phyloP scores from a whole-genome alignment of 2,888 invertebrate species.

The Unio delphinus region DNA sequence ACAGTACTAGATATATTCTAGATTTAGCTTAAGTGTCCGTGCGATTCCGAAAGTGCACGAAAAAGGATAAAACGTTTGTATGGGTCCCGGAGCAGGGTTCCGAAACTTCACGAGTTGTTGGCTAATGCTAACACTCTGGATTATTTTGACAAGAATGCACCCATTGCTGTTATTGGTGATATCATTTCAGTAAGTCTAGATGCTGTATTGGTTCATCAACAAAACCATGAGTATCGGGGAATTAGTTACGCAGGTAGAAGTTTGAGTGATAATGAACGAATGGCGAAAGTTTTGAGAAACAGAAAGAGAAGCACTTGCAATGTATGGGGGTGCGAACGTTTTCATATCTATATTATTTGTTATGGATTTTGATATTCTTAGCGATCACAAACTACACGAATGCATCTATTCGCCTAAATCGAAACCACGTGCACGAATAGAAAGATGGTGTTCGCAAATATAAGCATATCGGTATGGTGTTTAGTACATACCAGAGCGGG shows the following conservation, averaged over 20 bases:
- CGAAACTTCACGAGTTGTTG: conserved; percentile 14
- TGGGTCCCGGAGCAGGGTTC: conserved; percentile 20
- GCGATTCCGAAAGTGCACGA: conserved; percentile 13
- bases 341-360: conserved; percentile 36
- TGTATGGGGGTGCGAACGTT: conserved; percentile 51
- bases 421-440: conserved; percentile 49
- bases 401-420: conserved; percentile 40
- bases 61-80: conserved; percentile 8
- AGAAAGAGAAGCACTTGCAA: conserved; percentile 34
- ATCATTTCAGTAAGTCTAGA: conserved; percentile 31
- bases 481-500: conserved; percentile 16
- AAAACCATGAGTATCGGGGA: conserved; percentile 8
- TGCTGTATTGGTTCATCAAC: conserved; percentile 27
- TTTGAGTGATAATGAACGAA: conserved; percentile 4
- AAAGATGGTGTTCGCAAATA: conserved; percentile 43
- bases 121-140: conserved; percentile 11
- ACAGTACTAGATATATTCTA: conserved; percentile 16
- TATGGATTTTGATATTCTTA: too few species aligned
- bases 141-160: conserved; percentile 14
- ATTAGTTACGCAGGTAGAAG: conserved; percentile 30
- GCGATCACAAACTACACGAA: conserved; percentile 12
- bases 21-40: conserved; percentile 18
- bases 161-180: conserved; percentile 19
- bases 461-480: conserved; percentile 31
- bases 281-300: conserved; percentile 28